Base-by-base conservation (phyloP, 92 coral and sea anemone genomes). In the Bergia sp. region DNA sequence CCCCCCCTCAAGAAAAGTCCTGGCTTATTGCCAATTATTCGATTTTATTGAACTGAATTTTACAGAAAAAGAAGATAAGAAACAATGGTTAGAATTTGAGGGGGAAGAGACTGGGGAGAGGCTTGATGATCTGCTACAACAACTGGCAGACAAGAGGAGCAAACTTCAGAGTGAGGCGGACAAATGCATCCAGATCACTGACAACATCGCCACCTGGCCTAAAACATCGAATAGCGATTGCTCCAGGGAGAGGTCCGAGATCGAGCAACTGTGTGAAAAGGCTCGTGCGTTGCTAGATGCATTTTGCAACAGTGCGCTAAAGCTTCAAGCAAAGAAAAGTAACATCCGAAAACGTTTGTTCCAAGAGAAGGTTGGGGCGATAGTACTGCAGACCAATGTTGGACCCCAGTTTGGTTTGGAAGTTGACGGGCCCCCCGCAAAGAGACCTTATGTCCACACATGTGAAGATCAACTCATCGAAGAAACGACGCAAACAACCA, bases 241-340 rank as follows among this genome's bases (percentile, higher is more conserved):
- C 40, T 2, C 58, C 13, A 44, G 6, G 65, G 65, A 84, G 13
- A 84, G 13, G 67, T 23, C 47, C 10, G 64, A 84, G 67, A n/a
- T 84, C 20, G 44, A 84, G 23, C 78, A 23, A 73, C 41, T 71
- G 78, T 84, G 38, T 37, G 58, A 84, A 11, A 71, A 84, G 44
- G 87, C 87, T 45, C 87, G 79, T 2, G 87, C 21, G 38, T 42
- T 84, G 5, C 64, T 84, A 29, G 79, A 84, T n/a, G 77, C 87
- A 18, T 9, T 84, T 15, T 84, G 65, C 50, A 74, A 69, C 6
- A 84, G 78, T 8, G 87, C 79, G 38, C 23, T 84, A 66, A 84
- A 29, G 36, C 37, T 40, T 37, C 87, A 71, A 23, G 36, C 38
- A 16, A 84, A 36, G 78, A 47, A 84, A 84, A 71, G 45, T 3